phyloP scores from a whole-genome alignment of 2,113 vertebrate species.

The Leucopsar rothschildi region DNA sequence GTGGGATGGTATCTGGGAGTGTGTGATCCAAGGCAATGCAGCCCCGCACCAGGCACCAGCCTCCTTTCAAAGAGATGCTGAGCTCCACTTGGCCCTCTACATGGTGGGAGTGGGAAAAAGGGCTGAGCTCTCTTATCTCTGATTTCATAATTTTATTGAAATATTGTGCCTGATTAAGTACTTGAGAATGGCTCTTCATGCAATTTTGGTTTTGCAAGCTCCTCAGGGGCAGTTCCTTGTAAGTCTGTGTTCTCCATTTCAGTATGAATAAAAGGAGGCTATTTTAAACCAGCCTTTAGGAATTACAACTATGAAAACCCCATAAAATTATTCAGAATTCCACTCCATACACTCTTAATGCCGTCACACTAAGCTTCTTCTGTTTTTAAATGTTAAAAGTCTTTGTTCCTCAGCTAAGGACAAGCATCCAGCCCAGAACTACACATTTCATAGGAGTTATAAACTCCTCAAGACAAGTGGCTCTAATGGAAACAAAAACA shows the following conservation, averaged over 20 bases:
- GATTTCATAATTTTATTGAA: constrained; percentile 57
- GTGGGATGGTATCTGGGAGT: background rate
- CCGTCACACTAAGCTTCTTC: background rate
- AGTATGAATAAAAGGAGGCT: background rate
- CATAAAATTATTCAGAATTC: background rate
- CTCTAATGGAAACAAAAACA: constrained; percentile 48
- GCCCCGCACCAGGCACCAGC: background rate
- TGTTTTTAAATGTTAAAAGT: background rate
- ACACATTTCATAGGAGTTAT: background rate
- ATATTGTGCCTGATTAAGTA: constrained; percentile 45
- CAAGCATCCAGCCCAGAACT: background rate
- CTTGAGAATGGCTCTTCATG: constrained; percentile 29
- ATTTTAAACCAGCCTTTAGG: background rate
- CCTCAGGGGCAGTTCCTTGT: background rate
- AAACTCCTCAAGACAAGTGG: constrained; percentile 49
- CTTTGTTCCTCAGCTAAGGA: background rate
- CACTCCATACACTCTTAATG: background rate
- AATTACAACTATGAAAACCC: background rate
- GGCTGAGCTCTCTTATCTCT: background rate
- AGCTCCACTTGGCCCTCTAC: background rate
- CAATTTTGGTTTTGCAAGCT: constrained; percentile 48
- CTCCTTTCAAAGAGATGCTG: background rate
- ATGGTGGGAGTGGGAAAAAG: background rate
- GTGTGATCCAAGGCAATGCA: background rate
- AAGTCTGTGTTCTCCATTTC: constrained; percentile 12